phyloP scores from a whole-genome alignment of 2,888 invertebrate genomes.

The Diarsia dahlii region DNA sequence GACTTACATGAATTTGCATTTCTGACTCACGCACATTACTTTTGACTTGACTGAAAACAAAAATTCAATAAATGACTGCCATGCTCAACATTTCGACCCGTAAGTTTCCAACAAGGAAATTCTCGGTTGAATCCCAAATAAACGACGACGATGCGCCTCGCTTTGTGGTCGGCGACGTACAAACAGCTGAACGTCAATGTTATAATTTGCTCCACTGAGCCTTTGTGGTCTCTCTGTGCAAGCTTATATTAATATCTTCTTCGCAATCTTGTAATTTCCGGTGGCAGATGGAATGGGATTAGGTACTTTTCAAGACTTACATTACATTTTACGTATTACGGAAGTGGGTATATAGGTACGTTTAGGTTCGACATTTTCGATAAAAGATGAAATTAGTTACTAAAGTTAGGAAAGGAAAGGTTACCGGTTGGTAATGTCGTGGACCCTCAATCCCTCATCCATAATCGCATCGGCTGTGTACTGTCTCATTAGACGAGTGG shows the following conservation, averaged over 20 bases:
- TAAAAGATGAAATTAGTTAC: background rate
- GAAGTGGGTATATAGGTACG: background rate
- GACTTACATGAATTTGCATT: too few species aligned
- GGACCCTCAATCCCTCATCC: too few species aligned
- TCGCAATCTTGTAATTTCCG: slow-evolving; percentile 39
- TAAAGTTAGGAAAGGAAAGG: background rate
- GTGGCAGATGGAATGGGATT: slow-evolving; percentile 26
- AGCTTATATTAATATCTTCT: slow-evolving; percentile 20
- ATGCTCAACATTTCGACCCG: background rate
- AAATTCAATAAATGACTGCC: background rate
- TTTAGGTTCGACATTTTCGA: background rate
- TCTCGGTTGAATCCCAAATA: slow-evolving; percentile 43
- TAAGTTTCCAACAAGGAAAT: slow-evolving; percentile 25
- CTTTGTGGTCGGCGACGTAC: slow-evolving; percentile 42
- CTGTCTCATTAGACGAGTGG: too few species aligned
- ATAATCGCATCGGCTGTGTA: background rate
- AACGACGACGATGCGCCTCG: slow-evolving; percentile 16
- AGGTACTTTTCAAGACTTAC: background rate
- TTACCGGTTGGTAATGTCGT: too few species aligned
- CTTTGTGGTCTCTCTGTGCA: slow-evolving; percentile 19
- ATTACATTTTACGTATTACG: background rate
- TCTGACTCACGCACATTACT: too few species aligned
- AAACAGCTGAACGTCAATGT: slow-evolving; percentile 29
- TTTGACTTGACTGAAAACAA: too few species aligned
- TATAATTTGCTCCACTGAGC: slow-evolving; percentile 33